Evolutionary conservation across 2,888 invertebrate species (phyloP).

Genomic region (Coremacera marginata): DNA sequence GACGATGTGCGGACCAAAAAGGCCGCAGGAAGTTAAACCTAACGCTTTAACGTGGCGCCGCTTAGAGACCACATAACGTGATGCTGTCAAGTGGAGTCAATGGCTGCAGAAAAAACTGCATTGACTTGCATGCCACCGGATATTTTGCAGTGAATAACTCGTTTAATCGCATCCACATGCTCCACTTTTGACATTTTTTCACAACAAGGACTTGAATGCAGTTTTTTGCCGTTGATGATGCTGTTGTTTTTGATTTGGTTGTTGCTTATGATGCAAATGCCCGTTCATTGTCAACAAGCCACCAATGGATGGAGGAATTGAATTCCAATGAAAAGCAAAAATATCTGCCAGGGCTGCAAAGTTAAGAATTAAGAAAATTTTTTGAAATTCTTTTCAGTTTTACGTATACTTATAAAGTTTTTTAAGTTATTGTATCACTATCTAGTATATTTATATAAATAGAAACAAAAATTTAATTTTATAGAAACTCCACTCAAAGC

Average conservation of each 20-base stretch:
- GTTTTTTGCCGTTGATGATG: slow-evolving; percentile 13
- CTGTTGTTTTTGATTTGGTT: slow-evolving; percentile 17
- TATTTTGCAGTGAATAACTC: slow-evolving; percentile 26
- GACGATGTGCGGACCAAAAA: not conserved
- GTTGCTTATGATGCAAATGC: slow-evolving; percentile 32
- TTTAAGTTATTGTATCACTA: too few species aligned
- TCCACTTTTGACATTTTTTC: slow-evolving; percentile 16
- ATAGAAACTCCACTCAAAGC: too few species aligned
- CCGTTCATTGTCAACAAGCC: slow-evolving; percentile 34
- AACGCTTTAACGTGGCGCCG: slow-evolving; percentile 26
- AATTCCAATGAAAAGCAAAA: not conserved
- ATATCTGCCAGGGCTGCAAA: not conserved
- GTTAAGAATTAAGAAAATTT: not conserved
- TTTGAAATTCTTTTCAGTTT: not conserved
- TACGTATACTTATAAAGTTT: too few species aligned
- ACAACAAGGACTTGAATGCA: not conserved
- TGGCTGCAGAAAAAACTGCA: slow-evolving; percentile 34
- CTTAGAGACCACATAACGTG: slow-evolving; percentile 16
- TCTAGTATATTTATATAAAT: too few species aligned
- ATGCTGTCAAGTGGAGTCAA: slow-evolving; percentile 27
- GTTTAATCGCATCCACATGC: slow-evolving; percentile 33
- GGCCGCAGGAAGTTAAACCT: slow-evolving; percentile 22
- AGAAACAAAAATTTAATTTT: too few species aligned
- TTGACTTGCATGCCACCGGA: slow-evolving; percentile 28
- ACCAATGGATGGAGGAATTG: slow-evolving; percentile 12